Conservation (phyloP, 2,888 invertebrate genomes). For the Arctia plantaginis region DNA sequence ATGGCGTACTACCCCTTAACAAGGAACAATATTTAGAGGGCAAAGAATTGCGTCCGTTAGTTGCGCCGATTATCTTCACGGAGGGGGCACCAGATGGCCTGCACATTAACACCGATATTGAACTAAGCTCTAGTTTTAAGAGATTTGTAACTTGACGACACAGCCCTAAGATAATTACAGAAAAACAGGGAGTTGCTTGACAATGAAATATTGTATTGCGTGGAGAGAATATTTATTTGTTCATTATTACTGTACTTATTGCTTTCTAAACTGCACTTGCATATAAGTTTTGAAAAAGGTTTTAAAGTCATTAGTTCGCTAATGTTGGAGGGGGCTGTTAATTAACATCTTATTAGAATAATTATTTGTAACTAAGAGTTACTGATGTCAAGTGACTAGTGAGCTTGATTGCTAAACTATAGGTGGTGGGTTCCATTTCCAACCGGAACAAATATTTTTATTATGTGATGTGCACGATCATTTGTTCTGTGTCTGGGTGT, state of each 20-base stretch:
- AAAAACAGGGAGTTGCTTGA: conserved; percentile 22
- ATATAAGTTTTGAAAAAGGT: conserved; percentile 4
- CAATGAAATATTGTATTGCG: conserved; percentile 41
- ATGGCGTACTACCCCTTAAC: conserved; percentile 56
- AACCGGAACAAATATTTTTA: too few species aligned
- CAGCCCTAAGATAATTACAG: conserved; percentile 45
- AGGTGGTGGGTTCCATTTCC: too few species aligned
- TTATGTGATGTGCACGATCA: too few species aligned
- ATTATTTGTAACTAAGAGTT: not conserved
- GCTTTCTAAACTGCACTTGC: conserved; percentile 9
- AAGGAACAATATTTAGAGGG: conserved; percentile 63
- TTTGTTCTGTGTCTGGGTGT: too few species aligned
- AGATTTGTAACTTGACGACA: conserved; percentile 52
- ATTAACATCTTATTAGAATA: not conserved
- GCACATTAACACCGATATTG: conserved; percentile 72
- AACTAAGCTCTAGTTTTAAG: conserved; percentile 49
- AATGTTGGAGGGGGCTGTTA: not conserved
- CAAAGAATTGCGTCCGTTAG: conserved; percentile 68
- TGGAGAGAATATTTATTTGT: conserved; percentile 47
- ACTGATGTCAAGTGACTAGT: not conserved
- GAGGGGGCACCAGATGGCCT: conserved; percentile 66
- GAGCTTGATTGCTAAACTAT: too few species aligned
- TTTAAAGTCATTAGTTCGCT: not conserved
- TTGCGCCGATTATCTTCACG: conserved; percentile 68
- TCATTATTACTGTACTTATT: conserved; percentile 23